Conservation (phyloP, 2,797 vertebrate species). For the Mormyrops boulengeri region DNA sequence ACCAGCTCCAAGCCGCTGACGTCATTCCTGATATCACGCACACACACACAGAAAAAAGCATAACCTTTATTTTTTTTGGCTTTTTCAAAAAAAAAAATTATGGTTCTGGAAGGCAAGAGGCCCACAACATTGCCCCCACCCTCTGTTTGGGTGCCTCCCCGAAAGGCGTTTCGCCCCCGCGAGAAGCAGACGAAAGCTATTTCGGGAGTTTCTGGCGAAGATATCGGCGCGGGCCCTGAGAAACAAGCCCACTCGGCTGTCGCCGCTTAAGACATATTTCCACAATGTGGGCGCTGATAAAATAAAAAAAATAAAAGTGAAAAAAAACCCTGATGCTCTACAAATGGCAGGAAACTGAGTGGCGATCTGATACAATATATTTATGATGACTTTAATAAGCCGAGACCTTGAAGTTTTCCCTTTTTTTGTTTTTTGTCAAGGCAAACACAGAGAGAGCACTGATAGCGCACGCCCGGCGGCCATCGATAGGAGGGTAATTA, state of each 20-base stretch:
- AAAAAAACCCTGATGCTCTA: constrained; percentile 34
- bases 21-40: constrained; percentile 44
- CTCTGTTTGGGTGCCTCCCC: constrained; percentile 21
- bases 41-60: constrained; percentile 22
- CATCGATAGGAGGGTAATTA: constrained; percentile 57
- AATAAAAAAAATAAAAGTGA: constrained; percentile 1
- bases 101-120: not conserved
- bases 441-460: constrained; percentile 62
- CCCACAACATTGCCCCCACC: not conserved
- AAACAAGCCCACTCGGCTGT: constrained; percentile 38
- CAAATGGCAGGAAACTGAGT: constrained; percentile 64
- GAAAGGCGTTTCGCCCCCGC: constrained; percentile 44
- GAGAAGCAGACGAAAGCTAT: constrained; percentile 49
- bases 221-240: constrained; percentile 48
- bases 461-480: constrained; percentile 54
- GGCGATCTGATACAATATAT: constrained; percentile 57
- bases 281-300: constrained; percentile 46
- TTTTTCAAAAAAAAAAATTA: not conserved
- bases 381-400: constrained; percentile 64
- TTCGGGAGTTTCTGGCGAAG: constrained; percentile 51
- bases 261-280: constrained; percentile 48
- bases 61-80: constrained; percentile 24
- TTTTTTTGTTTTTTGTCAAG: constrained; percentile 52
- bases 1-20: constrained; percentile 20
- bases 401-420: constrained; percentile 46